Base-by-base conservation (phyloP, 2,888 invertebrate species). In the Desoria tigrina region DNA sequence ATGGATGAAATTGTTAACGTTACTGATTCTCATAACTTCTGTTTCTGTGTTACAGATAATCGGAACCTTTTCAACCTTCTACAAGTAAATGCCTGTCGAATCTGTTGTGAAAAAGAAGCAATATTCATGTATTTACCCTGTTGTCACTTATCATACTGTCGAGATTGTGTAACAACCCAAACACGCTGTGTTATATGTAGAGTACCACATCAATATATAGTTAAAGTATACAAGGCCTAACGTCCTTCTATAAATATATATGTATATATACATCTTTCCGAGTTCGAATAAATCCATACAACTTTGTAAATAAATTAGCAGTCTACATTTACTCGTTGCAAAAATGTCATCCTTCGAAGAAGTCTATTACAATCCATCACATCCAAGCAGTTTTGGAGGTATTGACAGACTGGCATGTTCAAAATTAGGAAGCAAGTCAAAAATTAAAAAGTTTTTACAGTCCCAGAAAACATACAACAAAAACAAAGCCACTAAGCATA, bases 311-410 rank as follows among this genome's bases (percentile, higher is more conserved):
- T n/a, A n/a, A n/a, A n/a, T n/a, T n/a, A n/a, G n/a, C n/a, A n/a
- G n/a, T n/a, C n/a, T n/a, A n/a, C n/a, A n/a, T n/a, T n/a, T n/a
- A n/a, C n/a, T n/a, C n/a, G n/a, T n/a, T n/a, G n/a, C n/a, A n/a
- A n/a, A n/a, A n/a, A n/a, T n/a, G n/a, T n/a, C n/a, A n/a, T n/a
- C n/a, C n/a, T n/a, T n/a, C n/a, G n/a, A n/a, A n/a, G n/a, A n/a
- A n/a, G n/a, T n/a, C n/a, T 61, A 61, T 54, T 42, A 42, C 26
- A 42, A 53, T 7, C 54, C 51, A 26, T 2, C 14, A n/a, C 26
- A 51, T 61, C 42, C 54, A 4, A 27, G 28, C 37, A 54, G 61
- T n/a, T 61, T 61, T 54, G 42, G 54, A 21, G 54, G 54, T 1
- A 21, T 42, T 6, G 53, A 54, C 11, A 61, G 54, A 42, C 18